phyloP scores from a whole-genome alignment of 2,113 vertebrate genomes.

The Cephalopterus ornatus region DNA sequence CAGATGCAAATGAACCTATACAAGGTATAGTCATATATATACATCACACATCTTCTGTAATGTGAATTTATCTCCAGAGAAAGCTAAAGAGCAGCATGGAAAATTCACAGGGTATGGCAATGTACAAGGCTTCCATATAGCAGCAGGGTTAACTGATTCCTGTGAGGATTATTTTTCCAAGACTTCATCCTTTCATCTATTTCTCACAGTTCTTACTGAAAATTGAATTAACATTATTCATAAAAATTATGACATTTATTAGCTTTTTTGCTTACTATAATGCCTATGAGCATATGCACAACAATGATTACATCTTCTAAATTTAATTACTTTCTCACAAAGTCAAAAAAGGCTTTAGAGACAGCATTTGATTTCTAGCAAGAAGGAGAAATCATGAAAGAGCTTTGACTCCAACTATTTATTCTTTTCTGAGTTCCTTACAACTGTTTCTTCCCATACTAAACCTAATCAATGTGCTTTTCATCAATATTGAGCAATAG shows the following conservation, averaged over 20 bases:
- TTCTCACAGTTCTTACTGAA: background rate
- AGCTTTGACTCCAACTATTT: background rate
- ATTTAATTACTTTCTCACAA: background rate
- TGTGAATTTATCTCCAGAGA: background rate
- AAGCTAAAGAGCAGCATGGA: background rate
- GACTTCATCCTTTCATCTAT: background rate
- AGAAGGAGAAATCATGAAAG: background rate
- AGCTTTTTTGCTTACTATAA: background rate
- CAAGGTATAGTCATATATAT: background rate
- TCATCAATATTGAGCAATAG: background rate
- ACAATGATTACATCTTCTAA: background rate
- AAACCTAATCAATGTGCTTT: background rate
- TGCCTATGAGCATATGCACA: background rate
- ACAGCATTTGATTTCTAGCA: background rate
- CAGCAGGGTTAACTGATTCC: background rate
- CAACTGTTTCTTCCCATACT: background rate
- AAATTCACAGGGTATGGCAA: background rate
- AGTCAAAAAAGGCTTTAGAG: background rate
- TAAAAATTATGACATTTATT: background rate
- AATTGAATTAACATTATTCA: background rate
- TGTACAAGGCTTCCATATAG: background rate
- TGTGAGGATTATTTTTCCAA: background rate
- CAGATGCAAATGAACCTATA: background rate
- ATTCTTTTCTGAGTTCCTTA: background rate
- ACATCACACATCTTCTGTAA: background rate